Conservation (phyloP, 1,140 invertebrate species). For the Sitophilus oryzae region DNA sequence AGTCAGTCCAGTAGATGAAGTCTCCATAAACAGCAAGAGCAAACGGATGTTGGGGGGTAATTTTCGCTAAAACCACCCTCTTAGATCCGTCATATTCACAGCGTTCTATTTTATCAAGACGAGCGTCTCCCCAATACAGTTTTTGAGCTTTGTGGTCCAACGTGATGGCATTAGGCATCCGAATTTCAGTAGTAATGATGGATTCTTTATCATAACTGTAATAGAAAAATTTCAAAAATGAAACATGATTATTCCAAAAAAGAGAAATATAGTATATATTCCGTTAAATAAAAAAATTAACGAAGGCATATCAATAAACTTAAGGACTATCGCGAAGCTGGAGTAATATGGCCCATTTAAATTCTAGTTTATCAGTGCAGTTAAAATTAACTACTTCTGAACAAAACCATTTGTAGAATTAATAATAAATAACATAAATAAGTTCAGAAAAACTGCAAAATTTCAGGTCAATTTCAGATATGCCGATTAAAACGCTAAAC, state of each 20-base stretch:
- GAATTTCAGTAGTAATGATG: slow-evolving; percentile 70
- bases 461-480: too few species aligned
- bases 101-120: slow-evolving; percentile 68
- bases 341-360: too few species aligned
- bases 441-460: too few species aligned
- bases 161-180: slow-evolving; percentile 77
- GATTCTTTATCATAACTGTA: slow-evolving; percentile 50
- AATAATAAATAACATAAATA: too few species aligned
- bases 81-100: slow-evolving; percentile 68
- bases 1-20: slow-evolving; percentile 79
- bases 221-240: background rate
- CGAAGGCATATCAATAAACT: too few species aligned
- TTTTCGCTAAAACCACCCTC: slow-evolving; percentile 56
- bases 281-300: background rate
- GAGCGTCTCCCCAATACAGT: slow-evolving; percentile 76
- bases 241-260: too few species aligned
- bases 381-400: too few species aligned
- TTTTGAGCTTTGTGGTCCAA: slow-evolving; percentile 66
- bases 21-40: slow-evolving; percentile 71
- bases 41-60: slow-evolving; percentile 75
- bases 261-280: background rate
- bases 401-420: too few species aligned
- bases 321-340: too few species aligned
- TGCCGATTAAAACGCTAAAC: too few species aligned
- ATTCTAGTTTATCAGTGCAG: too few species aligned